Base-by-base conservation (phyloP, 2,888 invertebrate genomes). In the Phengaris arion region DNA sequence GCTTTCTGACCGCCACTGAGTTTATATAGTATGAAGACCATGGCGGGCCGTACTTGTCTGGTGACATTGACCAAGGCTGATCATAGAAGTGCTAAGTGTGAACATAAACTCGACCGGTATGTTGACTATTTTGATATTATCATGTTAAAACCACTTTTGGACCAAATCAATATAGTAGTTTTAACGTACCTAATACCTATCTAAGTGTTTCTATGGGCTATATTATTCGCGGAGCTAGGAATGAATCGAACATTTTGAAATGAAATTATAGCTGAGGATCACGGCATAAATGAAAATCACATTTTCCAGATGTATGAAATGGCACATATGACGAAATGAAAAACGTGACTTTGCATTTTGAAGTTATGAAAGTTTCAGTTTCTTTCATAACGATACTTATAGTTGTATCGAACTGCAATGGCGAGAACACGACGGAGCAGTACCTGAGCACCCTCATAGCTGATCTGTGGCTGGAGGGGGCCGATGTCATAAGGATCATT, bases 381-480 rank as follows among this genome's bases (percentile, higher is more conserved):
- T 77, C 85, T 78, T 84, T 81, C 76, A 78, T 88, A 78, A 79
- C 88, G 78, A 78, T 78, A 76, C 75, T 87, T 74, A 80, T 80
- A 78, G 77, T 86, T 78, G 81, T 88, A 76, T 81, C 82, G 48
- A 79, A 81, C 81, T 87, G 86, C 80, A 80, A 81, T 79, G 85
- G 86, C 12, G 84, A 88, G 76, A 86, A 86, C 48, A 89, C 90
- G 75, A 82, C 87, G 7, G 89, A 93, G 74, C 82, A 89, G 12
- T 88, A 91, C 80, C 79, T 90, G 77, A 93, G 92, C 79, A 85
- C 85, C 57, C 88, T 93, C 78, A 82, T 91, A 12, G 93, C 94
- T 2, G 94, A 94, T 82, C 82, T 94, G 77, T 94, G 94, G 94
- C 79, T 92, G 2, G 94, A 94, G 80, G 92, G 94, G 3, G 87